phyloP scores from a whole-genome alignment of 64 coral and sea anemone species.

The Trachythela sp. region DNA sequence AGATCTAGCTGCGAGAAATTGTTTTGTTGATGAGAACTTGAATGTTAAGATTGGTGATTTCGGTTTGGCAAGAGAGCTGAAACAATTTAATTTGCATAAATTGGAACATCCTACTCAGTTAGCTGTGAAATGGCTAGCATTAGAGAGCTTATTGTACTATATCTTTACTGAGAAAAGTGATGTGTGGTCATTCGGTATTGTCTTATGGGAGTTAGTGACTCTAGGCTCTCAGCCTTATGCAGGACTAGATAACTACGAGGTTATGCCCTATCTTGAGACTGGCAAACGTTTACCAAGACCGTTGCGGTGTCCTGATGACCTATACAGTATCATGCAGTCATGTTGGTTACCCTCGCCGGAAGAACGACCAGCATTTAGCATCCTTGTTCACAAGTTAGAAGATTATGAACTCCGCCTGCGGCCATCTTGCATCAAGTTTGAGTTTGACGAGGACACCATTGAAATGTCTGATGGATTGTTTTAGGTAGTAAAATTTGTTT shows the following conservation, averaged over 20 bases:
- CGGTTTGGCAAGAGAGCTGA: neutral
- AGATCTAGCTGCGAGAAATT: constrained; percentile 20
- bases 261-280: constrained; percentile 4
- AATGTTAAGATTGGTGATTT: constrained; percentile 15
- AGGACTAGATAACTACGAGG: constrained; percentile 14
- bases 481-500: neutral
- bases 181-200: constrained; percentile 15
- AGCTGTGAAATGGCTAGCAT: constrained; percentile 5
- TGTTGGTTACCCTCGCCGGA: neutral
- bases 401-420: neutral
- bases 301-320: neutral
- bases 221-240: constrained; percentile 10
- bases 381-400: constrained; percentile 7
- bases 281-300: neutral
- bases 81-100: constrained; percentile 5
- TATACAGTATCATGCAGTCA: neutral
- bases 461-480: constrained; percentile 8
- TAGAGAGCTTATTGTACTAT: neutral
- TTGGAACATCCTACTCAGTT: neutral
- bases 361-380: neutral
- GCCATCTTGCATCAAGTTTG: neutral
- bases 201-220: constrained; percentile 11
- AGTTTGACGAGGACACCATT: constrained; percentile 11
- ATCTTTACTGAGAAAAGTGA: constrained; percentile 13
- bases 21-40: neutral